Percentiles rank a stretch among this genome's conserved stretches.
phyloP scores from a whole-genome alignment of 2,888 invertebrate genomes.

The Orchestes rusci region DNA sequence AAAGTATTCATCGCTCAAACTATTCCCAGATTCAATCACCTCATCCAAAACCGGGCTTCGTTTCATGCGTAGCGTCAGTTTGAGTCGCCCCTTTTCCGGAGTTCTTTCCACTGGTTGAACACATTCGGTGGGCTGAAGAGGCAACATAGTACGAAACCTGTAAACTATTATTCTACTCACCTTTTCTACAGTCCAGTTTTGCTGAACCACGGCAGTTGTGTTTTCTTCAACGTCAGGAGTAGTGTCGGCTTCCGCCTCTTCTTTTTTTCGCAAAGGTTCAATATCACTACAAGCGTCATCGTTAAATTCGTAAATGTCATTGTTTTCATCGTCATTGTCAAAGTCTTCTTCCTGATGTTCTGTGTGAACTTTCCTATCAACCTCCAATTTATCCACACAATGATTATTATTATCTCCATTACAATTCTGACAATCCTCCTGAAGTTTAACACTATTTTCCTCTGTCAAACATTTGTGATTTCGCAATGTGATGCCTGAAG shows the following conservation, averaged over 20 bases:
- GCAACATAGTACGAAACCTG: not conserved
- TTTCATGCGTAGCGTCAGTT: conserved; percentile 79
- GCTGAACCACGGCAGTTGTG: conserved; percentile 37
- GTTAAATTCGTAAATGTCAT: conserved; percentile 45
- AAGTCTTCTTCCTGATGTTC: not conserved
- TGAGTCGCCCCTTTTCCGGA: conserved; percentile 52
- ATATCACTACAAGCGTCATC: conserved; percentile 26
- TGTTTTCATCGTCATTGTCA: conserved; percentile 7
- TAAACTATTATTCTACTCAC: conserved; percentile 25
- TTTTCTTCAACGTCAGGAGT: no score
- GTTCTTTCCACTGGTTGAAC: conserved; percentile 32
- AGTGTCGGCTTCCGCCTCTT: conserved; percentile 15
- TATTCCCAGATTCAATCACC: conserved; percentile 72
- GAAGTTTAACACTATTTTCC: conserved; percentile 14
- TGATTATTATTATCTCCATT: conserved; percentile 24
- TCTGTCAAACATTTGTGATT: conserved; percentile 52
- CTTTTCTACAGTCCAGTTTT: conserved; percentile 40
- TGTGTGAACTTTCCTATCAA: conserved; percentile 1
- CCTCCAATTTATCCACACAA: conserved; percentile 1
- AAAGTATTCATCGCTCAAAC: conserved; percentile 56
- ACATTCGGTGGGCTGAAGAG: conserved; percentile 26
- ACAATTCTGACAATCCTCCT: conserved; percentile 33
- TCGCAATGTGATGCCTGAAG: conserved; percentile 53
- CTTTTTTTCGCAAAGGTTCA: conserved; percentile 25
- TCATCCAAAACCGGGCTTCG: conserved; percentile 80